A percentile compares a stretch with the other conserved stretches of the same genome.
Evolutionary conservation across 2,113 vertebrate species (phyloP).

Genomic region (Halcyon malimbica): DNA sequence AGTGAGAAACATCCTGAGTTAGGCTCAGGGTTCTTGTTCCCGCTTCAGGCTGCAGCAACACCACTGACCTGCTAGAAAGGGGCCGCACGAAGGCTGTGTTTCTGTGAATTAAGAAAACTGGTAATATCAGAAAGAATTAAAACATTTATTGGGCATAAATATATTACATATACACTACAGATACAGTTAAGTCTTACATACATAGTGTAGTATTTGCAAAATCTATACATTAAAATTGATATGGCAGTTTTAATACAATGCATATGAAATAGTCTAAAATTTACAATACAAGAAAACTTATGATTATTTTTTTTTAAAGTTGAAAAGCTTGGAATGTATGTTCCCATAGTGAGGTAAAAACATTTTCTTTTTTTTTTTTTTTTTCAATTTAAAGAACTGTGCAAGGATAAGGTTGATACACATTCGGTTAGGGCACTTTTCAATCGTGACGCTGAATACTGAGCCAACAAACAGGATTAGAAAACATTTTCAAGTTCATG

Average conservation of each 20-base stretch:
- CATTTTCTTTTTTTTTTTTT: constrained; percentile 73
- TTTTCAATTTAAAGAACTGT: constrained; percentile 89
- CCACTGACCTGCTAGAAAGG: background rate
- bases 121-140: constrained; percentile 86
- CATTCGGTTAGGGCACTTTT: constrained; percentile 84
- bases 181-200: constrained; percentile 99
- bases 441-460: constrained; percentile 76
- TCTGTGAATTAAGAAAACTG: constrained; percentile 55
- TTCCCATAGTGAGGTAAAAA: constrained; percentile 96
- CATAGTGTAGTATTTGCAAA: constrained; percentile 99
- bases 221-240: constrained; percentile 99
- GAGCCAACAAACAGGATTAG: constrained; percentile 75
- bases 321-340: constrained; percentile 98
- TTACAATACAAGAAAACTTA: constrained; percentile 98
- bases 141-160: constrained; percentile 99
- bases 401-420: constrained; percentile 90
- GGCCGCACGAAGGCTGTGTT: accelerated
- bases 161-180: constrained; percentile 99
- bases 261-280: constrained; percentile 99
- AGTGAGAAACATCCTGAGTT: background rate
- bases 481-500: constrained; percentile 78
- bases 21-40: background rate
- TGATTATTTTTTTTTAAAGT: constrained; percentile 82
- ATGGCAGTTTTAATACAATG: constrained; percentile 99
- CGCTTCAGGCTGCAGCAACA: background rate